Evolutionary conservation across 1,140 invertebrate genomes (phyloP).

Genomic region (Musca vetustissima): DNA sequence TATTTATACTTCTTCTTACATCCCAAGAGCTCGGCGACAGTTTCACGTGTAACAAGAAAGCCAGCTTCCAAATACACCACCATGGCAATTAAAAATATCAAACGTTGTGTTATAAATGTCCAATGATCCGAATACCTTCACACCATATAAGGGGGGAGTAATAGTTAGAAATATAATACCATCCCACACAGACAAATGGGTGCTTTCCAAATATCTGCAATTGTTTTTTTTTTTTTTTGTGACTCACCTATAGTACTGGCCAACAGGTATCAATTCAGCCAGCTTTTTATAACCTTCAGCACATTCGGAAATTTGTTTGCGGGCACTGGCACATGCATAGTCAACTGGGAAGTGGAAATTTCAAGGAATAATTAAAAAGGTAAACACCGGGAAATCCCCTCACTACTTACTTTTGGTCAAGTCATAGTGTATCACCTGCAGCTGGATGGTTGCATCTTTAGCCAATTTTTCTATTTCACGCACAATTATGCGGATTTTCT

Average conservation of each 20-base stretch:
- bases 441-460: constrained; percentile 67
- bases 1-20: constrained; percentile 59
- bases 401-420: constrained; percentile 59
- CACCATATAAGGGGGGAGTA: not conserved
- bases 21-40: constrained; percentile 78
- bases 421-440: constrained; percentile 76
- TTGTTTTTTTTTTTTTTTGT: too few species aligned
- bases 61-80: constrained; percentile 80
- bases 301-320: constrained; percentile 62
- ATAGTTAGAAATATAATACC: not conserved
- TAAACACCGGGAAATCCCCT: not conserved
- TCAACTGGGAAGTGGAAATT: constrained; percentile 33
- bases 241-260: constrained; percentile 71
- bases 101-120: constrained; percentile 77
- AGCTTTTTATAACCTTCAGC: constrained; percentile 63
- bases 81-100: constrained; percentile 76
- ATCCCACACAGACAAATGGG: not conserved
- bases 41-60: constrained; percentile 70
- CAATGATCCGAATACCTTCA: constrained; percentile 83
- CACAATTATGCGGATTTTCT: constrained; percentile 70
- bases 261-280: constrained; percentile 61
- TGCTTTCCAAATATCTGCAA: too few species aligned
- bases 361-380: constrained; percentile 15
- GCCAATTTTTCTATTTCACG: constrained; percentile 70
- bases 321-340: constrained; percentile 61